Base-by-base conservation (phyloP, 2,888 invertebrate genomes). In the Drosophila hamatofila region DNA sequence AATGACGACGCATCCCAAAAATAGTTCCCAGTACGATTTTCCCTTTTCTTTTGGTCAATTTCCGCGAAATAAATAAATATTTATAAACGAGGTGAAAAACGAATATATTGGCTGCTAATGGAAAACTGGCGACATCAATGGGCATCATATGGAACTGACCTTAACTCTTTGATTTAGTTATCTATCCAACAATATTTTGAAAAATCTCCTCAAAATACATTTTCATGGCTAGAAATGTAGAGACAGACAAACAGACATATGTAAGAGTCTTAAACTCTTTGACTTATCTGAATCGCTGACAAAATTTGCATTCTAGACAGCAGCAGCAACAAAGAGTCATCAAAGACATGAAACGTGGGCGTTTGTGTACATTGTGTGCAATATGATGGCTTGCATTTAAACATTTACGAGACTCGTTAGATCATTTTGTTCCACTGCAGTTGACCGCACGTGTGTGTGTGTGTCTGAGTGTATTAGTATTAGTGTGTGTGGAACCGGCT, bases 1-100 rank as follows among this genome's bases (percentile, higher is more conserved):
- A 69, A 73, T 79, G 77, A 80, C 69, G 66, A 41, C 52, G 44
- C 14, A 33, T 8, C 73, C 78, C 78, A 74, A 87, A 90, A 81
- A 85, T 88, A 89, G 75, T 41, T 9, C n/a, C 16, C 68, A 18
- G 59, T 37, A 37, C 68, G 25, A 48, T 48, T 52, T 69, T 48
- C 33, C n/a, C 25, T 21, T 49, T 27, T 49, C n/a, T 30, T 12
- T 12, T 49, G 30, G 18, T 61, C 44, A 41, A 55, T 67, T 70
- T 77, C 60, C 63, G 59, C 63, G 30, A 60, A 49, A 33, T 39
- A 44, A 48, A 54, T 6, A 42, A 30, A 44, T 23, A 49, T 30
- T 30, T 30, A 18, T 49, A 30, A n/a, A 4, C 49, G 12, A 18
- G 18, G 6, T 30, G 27, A 7, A 30, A 49, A 30, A 14, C 12